phyloP scores from a whole-genome alignment of 2,113 vertebrate species.

The Puffinus mauretanicus region DNA sequence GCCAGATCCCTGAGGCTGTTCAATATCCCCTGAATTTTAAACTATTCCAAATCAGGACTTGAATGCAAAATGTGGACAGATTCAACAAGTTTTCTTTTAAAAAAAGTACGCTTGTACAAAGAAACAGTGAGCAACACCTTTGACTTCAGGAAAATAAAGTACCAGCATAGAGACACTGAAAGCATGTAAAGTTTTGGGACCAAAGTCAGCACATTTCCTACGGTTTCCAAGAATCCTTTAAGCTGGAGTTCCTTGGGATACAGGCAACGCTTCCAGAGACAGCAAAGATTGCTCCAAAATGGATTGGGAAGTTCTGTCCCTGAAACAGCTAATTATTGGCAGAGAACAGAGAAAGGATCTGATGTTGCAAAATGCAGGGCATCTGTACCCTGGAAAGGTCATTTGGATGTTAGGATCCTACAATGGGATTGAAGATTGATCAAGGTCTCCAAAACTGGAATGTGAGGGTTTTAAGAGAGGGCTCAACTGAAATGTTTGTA shows the following conservation, averaged over 20 bases:
- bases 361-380: background rate
- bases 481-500: background rate
- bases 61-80: background rate
- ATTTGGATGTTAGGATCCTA: background rate
- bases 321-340: background rate
- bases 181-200: background rate
- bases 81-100: background rate
- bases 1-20: background rate
- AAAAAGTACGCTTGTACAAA: background rate
- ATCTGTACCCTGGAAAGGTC: background rate
- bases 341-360: background rate
- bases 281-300: background rate
- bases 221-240: background rate
- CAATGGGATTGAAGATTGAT: background rate
- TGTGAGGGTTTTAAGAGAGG: background rate
- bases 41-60: background rate
- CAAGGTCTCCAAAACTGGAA: background rate
- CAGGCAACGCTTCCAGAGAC: background rate
- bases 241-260: background rate
- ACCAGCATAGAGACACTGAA: background rate
- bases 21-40: background rate
- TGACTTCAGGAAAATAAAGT: background rate
- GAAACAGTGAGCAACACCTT: background rate
- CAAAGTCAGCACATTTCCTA: background rate
- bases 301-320: background rate